phyloP scores from a whole-genome alignment of 2,888 invertebrate genomes.

The Drosophila buzzatii region DNA sequence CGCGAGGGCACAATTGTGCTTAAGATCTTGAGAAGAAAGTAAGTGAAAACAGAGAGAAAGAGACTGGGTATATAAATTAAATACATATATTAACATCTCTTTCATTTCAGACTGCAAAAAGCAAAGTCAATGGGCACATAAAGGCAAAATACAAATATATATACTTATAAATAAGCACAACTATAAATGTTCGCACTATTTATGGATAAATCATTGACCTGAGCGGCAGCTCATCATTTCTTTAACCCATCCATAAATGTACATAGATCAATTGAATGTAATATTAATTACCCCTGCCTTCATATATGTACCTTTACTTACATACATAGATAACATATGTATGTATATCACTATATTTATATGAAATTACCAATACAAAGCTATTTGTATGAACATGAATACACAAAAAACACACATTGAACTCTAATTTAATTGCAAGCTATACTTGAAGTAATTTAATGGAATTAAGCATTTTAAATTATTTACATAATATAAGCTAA shows the following conservation, averaged over 20 bases:
- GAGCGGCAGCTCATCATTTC: conserved; percentile 9
- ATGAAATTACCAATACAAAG: conserved; percentile 6
- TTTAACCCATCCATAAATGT: conserved; percentile 38
- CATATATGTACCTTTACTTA: conserved; percentile 33
- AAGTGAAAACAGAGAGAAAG: conserved; percentile 38
- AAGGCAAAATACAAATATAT: conserved; percentile 5
- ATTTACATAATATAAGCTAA: conserved; percentile 49
- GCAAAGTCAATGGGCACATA: conserved; percentile 83
- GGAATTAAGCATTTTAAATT: conserved; percentile 58
- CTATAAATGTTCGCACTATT: conserved; percentile 14
- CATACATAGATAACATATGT: conserved; percentile 39
- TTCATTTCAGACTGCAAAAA: conserved; percentile 80
- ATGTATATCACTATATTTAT: conserved; percentile 8
- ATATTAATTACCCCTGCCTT: conserved; percentile 21
- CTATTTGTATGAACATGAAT: conserved; percentile 6
- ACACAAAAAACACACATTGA: background rate
- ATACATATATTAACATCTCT: background rate
- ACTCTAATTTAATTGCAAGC: conserved; percentile 16
- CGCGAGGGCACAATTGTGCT: conserved; percentile 94
- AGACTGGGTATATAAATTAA: background rate
- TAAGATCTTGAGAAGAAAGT: conserved; percentile 91
- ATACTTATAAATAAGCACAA: background rate
- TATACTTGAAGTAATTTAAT: conserved; percentile 38
- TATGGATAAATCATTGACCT: conserved; percentile 13
- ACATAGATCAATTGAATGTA: conserved; percentile 40